Base-by-base conservation (phyloP, 2,113 vertebrate genomes). In the Azemiops feae region DNA sequence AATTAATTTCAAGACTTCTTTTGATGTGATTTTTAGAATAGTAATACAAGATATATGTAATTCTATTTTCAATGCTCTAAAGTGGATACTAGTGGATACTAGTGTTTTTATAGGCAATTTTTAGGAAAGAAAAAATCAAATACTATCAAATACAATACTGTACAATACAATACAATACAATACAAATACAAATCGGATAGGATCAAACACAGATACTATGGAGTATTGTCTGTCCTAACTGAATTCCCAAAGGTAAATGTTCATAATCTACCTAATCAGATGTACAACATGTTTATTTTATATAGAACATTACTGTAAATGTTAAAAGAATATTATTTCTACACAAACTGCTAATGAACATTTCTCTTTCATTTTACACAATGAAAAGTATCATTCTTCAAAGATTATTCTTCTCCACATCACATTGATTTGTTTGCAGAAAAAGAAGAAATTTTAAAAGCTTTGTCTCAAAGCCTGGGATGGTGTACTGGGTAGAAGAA, bases 401-500 rank as follows among this genome's bases (percentile, higher is more conserved):
- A 60, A 89, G 53, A 5, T 45, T 16, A 81, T 52, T 85, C n/a
- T 93, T 91, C 52, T 85, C 53, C n/a, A 52, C 14, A 34, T 25
- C 45, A 57, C 11, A 85, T 54, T 69, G 45, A 57, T 88, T 27
- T 23, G 3, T 18, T n/a, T 85, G 39, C 47, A 87, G 12, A 93
- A 90, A 85, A 93, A 58, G 27, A 89, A 47, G 10, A 30, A 39
- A 43, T 53, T 60, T 39, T 86, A 93, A 89, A 89, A 34, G 53
- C 27, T 58, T 58, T 20, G 87, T 52, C 85, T 60, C 54, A 90
- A 34, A 34, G 39, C n/a, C 20, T 58, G 89, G 43, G 25, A 27
- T 2, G 9, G 16, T 3, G 34, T 88, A n/a, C 11, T 69, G 12
- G 30, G 64, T 96, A 95, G 89, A 95, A 91, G 89, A 95, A 96